These are phyloP conservation scores for Apolygus lucorum DNA, from an alignment of 1,140 invertebrate species.

Conservation along the genomic window DNA sequence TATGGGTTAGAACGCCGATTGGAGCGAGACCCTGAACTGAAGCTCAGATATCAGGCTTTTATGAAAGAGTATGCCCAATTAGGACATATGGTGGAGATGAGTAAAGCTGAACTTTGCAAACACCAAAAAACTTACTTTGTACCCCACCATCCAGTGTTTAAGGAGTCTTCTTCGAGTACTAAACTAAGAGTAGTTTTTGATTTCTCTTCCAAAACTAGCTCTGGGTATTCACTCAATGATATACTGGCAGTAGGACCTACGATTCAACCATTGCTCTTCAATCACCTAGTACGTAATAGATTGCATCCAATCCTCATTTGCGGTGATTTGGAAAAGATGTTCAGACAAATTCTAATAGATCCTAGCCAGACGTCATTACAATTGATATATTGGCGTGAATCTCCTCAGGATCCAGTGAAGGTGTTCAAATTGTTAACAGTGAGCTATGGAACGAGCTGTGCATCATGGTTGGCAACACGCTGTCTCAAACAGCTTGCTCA, in stretches of 20 bases:
- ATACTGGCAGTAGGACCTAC: slow-evolving; percentile 32
- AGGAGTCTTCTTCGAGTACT: slow-evolving; percentile 10
- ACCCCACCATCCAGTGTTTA: slow-evolving; percentile 27
- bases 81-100: slow-evolving; percentile 2
- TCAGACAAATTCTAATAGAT: slow-evolving; percentile 26
- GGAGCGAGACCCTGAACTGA: not conserved
- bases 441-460: slow-evolving; percentile 9
- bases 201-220: slow-evolving; percentile 4
- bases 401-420: not conserved
- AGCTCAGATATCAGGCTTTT: not conserved
- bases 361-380: slow-evolving; percentile 26
- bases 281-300: slow-evolving; percentile 27
- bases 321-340: slow-evolving; percentile 29
- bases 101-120: not conserved
- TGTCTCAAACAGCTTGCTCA: not conserved
- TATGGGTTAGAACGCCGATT: not conserved
- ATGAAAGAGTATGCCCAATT: slow-evolving; percentile 1
- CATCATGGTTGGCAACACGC: slow-evolving; percentile 6
- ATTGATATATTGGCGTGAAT: slow-evolving; percentile 31
- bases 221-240: slow-evolving; percentile 34
- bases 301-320: slow-evolving; percentile 17
- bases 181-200: slow-evolving; percentile 30
- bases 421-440: slow-evolving; percentile 14
- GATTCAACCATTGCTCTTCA: slow-evolving; percentile 28
- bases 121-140: slow-evolving; percentile 8